These are phyloP conservation scores for Cinara cedri DNA, from an alignment of 2,888 invertebrate species.

Conservation along the genomic window DNA sequence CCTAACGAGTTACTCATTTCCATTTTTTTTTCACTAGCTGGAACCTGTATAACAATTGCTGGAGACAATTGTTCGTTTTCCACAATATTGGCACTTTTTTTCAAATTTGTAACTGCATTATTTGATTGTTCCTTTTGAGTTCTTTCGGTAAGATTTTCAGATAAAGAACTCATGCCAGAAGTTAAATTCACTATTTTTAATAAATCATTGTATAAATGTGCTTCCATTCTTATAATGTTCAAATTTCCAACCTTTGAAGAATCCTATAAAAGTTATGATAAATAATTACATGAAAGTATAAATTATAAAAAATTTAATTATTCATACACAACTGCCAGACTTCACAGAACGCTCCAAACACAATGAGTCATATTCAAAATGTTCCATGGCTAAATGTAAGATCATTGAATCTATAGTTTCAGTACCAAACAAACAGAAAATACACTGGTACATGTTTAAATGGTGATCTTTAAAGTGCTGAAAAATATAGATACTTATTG, in stretches of 20 bases:
- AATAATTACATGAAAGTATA: neutral
- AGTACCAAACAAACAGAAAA: constrained; percentile 38
- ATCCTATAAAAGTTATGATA: constrained; percentile 10
- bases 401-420: constrained; percentile 35
- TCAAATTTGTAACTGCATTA: constrained; percentile 15
- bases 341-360: constrained; percentile 31
- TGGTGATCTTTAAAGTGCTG: constrained; percentile 45
- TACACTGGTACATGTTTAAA: constrained; percentile 33
- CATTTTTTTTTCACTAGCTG: constrained; percentile 7
- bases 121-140: constrained; percentile 4
- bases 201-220: neutral
- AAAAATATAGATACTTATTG: constrained; percentile 7
- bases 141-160: neutral
- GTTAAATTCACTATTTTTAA: constrained; percentile 4
- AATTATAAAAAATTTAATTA: constrained; percentile 1
- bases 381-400: constrained; percentile 37
- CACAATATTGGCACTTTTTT: constrained; percentile 13
- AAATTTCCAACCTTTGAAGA: constrained; percentile 1
- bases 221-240: constrained; percentile 22
- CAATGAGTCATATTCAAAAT: constrained; percentile 44
- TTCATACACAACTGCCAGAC: neutral
- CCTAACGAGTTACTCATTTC: neutral
- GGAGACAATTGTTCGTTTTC: neutral
- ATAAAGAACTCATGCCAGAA: neutral
- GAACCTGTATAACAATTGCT: constrained; percentile 43